Base-by-base conservation (phyloP, 2,113 vertebrate genomes). In the Odontophorus gujanensis region DNA sequence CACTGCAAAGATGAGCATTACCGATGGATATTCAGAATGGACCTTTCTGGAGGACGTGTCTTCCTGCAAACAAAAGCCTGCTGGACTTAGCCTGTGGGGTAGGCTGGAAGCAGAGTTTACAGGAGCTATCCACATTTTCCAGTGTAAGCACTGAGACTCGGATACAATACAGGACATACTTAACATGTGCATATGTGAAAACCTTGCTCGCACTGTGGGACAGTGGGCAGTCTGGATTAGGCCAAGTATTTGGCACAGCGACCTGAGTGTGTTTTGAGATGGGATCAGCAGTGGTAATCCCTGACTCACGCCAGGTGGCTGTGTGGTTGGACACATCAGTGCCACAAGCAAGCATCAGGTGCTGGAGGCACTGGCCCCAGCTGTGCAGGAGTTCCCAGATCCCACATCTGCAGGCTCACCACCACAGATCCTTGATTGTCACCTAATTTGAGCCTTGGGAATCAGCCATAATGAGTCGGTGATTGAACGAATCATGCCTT, bases 361-460 rank as follows among this genome's bases (percentile, higher is more conserved):
- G 43, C 68, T 2, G 11, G 42, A 81, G 72, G 67, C 73, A 42
- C 17, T 0, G 2, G 25, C 55, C 38, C 24, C 26, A 42, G 45
- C 48, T 77, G 34, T 4, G 13, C 43, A 92, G 80, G 61, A 28
- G 50, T 36, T 94, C 77, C 78, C 48, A 65, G 15, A 68, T 22
- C 65, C 62, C 19, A 26, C 24, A 40, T 76, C 59, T 89, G 79
- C 75, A 66, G 47, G 32, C 89, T 80, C 53, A 28, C 58, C 79
- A 57, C 50, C 32, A 3, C 83, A 71, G 63, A 87, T 95, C 75
- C 91, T 91, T 92, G 91, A 95, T 95, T 96, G 91, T 82, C 89
- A 75, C 81, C 91, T 95, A 94, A 96, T 93, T 95, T 95, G 94
- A 96, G 91, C 92, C 75, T 3, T 13, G 87, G 93, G 94, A 95